Conservation (phyloP, 2,113 vertebrate genomes). For the Macaca fascicularis region T2T-MFA8v1.1 NC_088377.1:25632001-25632500, state of each 20-base stretch:
- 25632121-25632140: neutral
- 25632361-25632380: neutral
- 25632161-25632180: neutral
- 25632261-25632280: neutral
- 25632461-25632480: neutral
- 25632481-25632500: neutral
- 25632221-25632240: neutral
- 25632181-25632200: too few species aligned
- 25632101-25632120: accelerated
- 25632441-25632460: neutral
- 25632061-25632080: neutral
- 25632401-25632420: neutral
- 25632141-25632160: neutral
- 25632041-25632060: neutral
- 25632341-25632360: neutral
- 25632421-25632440: neutral
- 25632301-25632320: neutral
- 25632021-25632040: neutral
- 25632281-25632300: neutral
- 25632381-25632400: neutral
- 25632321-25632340: accelerated
- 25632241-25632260: neutral
- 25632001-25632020: neutral
- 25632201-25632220: neutral
- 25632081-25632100: neutral